Evolutionary conservation across 2,797 vertebrate species (phyloP).

Genomic region (Characodon lateralis): DNA sequence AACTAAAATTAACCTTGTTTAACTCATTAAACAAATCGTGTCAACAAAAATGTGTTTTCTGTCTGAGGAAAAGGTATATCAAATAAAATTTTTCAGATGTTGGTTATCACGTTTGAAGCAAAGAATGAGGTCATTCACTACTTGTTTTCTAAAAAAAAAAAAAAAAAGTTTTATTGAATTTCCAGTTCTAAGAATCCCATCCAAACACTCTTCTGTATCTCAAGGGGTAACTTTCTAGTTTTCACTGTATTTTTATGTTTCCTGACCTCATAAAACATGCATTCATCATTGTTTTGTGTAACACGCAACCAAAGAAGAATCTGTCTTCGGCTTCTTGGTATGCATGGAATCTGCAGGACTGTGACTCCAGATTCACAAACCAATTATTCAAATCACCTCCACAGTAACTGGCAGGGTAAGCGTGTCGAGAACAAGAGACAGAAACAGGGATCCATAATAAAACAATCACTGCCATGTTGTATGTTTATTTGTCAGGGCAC

Average conservation of each 20-base stretch:
- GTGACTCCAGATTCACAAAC: slow-evolving; percentile 72
- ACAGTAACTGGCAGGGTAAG: slow-evolving; percentile 62
- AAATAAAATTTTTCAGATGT: too few species aligned
- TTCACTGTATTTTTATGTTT: slow-evolving; percentile 47
- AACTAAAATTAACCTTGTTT: too few species aligned
- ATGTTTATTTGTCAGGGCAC: slow-evolving; percentile 38
- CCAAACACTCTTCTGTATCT: slow-evolving; percentile 21
- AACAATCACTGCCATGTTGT: slow-evolving; percentile 34
- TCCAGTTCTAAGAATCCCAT: not conserved
- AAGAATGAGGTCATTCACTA: too few species aligned
- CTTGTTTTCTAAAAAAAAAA: too few species aligned
- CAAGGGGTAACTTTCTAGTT: slow-evolving; percentile 25
- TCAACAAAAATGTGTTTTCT: too few species aligned
- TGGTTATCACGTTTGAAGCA: too few species aligned
- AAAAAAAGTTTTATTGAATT: not conserved
- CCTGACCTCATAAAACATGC: slow-evolving; percentile 65
- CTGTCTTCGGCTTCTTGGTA: slow-evolving; percentile 67
- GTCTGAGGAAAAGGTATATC: too few species aligned
- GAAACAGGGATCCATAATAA: slow-evolving; percentile 53
- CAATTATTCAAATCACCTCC: slow-evolving; percentile 77
- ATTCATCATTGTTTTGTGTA: slow-evolving; percentile 43
- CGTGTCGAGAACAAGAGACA: slow-evolving; percentile 64
- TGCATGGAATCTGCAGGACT: slow-evolving; percentile 70
- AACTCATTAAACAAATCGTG: too few species aligned
- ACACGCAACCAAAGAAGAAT: slow-evolving; percentile 47